These are phyloP conservation scores for Sebastes taczanowskii DNA, from an alignment of 2,797 vertebrate species.

Conservation along the genomic window DNA sequence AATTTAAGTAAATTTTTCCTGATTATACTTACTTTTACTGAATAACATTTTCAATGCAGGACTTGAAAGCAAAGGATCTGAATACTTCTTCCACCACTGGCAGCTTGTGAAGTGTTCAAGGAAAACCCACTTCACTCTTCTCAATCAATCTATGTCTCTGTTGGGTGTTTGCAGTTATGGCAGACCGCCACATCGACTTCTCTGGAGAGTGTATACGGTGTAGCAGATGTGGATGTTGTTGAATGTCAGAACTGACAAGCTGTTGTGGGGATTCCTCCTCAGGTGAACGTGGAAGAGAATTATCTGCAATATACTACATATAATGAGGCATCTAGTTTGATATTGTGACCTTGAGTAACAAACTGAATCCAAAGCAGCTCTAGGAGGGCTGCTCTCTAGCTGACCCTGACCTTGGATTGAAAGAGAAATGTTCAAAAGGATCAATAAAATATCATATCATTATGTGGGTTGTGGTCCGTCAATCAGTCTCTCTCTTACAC, in stretches of 20 bases:
- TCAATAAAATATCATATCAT: constrained; percentile 16
- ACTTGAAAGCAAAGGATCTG: too few relatives aligned
- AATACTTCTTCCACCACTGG: too few relatives aligned
- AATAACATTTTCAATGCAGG: too few relatives aligned
- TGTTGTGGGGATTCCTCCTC: constrained; percentile 6
- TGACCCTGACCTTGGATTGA: not conserved
- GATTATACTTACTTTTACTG: too few relatives aligned
- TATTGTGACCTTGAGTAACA: not conserved
- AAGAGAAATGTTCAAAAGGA: not conserved
- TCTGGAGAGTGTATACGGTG: constrained; percentile 3
- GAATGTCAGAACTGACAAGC: constrained; percentile 24
- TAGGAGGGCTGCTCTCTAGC: not conserved
- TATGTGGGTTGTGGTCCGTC: not conserved
- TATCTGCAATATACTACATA: not conserved
- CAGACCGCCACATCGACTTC: constrained; percentile 28
- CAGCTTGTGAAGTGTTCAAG: constrained; percentile 9
- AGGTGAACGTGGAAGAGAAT: not conserved
- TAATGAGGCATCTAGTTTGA: not conserved
- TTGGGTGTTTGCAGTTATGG: constrained; percentile 25
- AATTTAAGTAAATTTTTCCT: too few relatives aligned
- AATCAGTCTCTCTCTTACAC: not conserved
- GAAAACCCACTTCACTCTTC: constrained; percentile 11
- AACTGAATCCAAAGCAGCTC: not conserved
- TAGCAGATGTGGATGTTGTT: constrained; percentile 13
- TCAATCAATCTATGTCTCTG: constrained; percentile 31